These are phyloP conservation scores for Dendrocopos noguchii DNA, from an alignment of 2,113 vertebrate species.

Conservation along the genomic window DNA sequence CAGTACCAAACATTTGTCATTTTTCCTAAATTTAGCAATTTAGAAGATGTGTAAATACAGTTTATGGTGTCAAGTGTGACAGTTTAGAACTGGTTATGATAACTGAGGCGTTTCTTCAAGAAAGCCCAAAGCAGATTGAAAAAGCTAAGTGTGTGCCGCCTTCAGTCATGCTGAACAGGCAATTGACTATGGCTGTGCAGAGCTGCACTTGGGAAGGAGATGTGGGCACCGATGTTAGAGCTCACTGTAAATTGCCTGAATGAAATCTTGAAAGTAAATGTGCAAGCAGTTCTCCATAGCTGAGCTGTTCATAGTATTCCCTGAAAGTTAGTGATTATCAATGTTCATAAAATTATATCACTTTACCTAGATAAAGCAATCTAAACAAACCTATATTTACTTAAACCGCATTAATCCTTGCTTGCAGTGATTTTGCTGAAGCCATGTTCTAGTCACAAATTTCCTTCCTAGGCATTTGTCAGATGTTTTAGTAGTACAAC, in stretches of 20 bases:
- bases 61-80: background rate
- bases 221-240: rapidly evolving
- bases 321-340: background rate
- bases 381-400: background rate
- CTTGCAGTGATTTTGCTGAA: background rate
- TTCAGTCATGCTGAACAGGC: background rate
- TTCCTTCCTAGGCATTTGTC: background rate
- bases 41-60: background rate
- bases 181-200: background rate
- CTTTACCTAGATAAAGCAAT: background rate
- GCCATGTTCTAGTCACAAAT: background rate
- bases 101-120: background rate
- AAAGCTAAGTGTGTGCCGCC: rapidly evolving
- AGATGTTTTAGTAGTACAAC: background rate
- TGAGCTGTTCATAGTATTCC: background rate
- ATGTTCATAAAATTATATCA: background rate
- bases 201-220: background rate
- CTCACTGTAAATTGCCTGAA: background rate
- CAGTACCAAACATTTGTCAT: background rate
- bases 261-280: background rate
- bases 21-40: background rate
- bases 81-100: background rate
- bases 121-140: background rate
- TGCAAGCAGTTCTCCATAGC: background rate
- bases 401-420: background rate